Evolutionary conservation across 2,797 vertebrate species (phyloP), one percentile per base, ranked within the genome.

Genomic region (Myiotriccus ornatus): DNA sequence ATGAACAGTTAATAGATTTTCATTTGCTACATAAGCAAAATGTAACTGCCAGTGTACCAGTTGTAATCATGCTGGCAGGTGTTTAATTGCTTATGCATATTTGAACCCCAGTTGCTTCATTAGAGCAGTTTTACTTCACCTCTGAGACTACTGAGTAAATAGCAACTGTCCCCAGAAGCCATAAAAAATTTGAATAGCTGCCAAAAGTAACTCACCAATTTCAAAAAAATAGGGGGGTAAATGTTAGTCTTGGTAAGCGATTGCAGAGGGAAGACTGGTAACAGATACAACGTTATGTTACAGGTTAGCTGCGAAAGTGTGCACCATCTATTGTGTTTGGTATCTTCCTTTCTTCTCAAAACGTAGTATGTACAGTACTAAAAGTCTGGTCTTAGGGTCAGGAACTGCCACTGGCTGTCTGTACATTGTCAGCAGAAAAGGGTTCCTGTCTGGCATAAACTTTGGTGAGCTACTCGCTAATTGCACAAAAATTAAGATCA

Each of bases 181-280:
- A 78, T 63, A 44, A 93, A 78, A 96, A 87, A 88, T 21, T 19
- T 88, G 82, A 55, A 82, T 25, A 64, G 41, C 52, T 88, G 84
- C 67, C 84, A 94, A 90, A 68, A 79, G 47, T 65, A 94, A 89
- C 77, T 92, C 80, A 91, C 73, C 44, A 77, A 49, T 90, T 91
- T 96, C 57, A 69, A 71, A 74, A 87, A 88, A 89, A 44, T 70
- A 90, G 96, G n/a, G 49, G 35, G 94, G 23, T 70, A 71, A 84
- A 92, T 73, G 55, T 80, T 92, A 85, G 34, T 87, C 39, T 65
- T 65, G 46, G 86, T 9, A 75, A 49, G 30, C 96, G 44, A 65
- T 8, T 87, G 74, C 25, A 89, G 34, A n/a, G 84, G 15, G 44
- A 64, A 37, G 34, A 30, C 80, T 69, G 77, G 57, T 37, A 91